Conservation (phyloP, 2,797 vertebrate species). For the Bryconaethiops microstoma region DNA sequence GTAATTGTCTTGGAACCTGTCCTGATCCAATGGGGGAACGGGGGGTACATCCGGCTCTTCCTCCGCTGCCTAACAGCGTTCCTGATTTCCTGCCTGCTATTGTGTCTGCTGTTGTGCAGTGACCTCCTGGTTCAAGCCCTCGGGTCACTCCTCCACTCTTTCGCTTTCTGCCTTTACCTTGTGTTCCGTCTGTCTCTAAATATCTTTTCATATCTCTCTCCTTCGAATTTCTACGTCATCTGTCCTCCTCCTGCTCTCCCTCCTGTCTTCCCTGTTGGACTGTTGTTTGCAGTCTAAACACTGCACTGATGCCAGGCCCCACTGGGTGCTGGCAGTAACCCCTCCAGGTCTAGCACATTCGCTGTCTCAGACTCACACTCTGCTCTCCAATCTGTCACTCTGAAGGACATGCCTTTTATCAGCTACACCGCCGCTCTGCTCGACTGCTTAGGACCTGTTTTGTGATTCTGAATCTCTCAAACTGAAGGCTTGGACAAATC, state of each 20-base stretch:
- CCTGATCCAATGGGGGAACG: conserved; percentile 44
- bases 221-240: conserved; percentile 29
- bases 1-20: conserved; percentile 70
- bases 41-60: conserved; percentile 35
- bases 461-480: background rate
- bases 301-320: conserved; percentile 14
- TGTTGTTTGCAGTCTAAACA: conserved; percentile 7
- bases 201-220: conserved; percentile 54
- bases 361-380: background rate
- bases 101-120: conserved; percentile 73
- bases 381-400: conserved; percentile 1
- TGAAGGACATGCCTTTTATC: background rate
- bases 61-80: conserved; percentile 66
- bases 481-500: background rate
- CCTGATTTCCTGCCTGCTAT: conserved; percentile 78
- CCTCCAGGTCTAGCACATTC: conserved; percentile 16
- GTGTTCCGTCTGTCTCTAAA: conserved; percentile 23
- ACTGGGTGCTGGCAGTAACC: conserved; percentile 1
- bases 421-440: background rate
- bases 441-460: background rate
- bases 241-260: background rate
- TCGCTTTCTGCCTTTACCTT: conserved; percentile 34
- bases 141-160: conserved; percentile 49
- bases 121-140: conserved; percentile 66
- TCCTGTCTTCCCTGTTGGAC: background rate